Percentiles rank a stretch among this genome's conserved stretches.
Conservation (phyloP, 2,113 vertebrate species). For the Bufo gargarizans region DNA sequence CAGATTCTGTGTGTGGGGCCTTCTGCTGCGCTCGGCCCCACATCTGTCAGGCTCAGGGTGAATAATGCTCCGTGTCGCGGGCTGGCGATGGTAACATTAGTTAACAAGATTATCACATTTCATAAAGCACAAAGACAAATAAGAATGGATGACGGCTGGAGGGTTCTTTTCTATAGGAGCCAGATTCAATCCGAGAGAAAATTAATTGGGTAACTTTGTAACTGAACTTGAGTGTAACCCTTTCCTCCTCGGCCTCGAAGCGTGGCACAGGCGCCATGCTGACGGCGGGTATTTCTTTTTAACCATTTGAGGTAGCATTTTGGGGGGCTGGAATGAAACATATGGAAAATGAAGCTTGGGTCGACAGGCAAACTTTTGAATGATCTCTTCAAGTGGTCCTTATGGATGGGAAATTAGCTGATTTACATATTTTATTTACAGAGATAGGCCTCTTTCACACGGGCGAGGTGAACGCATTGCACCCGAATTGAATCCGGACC, state of each 20-base stretch:
- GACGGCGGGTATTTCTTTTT: background rate
- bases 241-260: background rate
- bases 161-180: no score
- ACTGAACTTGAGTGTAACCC: background rate
- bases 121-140: background rate
- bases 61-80: background rate
- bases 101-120: constrained; percentile 42
- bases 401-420: no score
- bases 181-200: background rate
- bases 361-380: no score
- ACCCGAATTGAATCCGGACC: no score
- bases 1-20: constrained; percentile 39
- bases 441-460: no score
- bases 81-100: background rate
- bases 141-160: background rate
- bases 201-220: constrained; percentile 30
- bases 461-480: no score
- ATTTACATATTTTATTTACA: no score
- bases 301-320: no score
- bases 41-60: constrained; percentile 31
- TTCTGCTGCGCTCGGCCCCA: constrained; percentile 7
- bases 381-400: no score
- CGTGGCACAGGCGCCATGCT: background rate
- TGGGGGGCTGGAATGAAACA: background rate
- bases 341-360: background rate